Conservation (phyloP, 2,113 vertebrate genomes). For the rabbit (Oryctolagus cuniculus) region mOryCun1.1 NC_091432.1:185045001-185045500, state of each 20-base stretch:
- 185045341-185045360: not conserved
- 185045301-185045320: constrained; percentile 37
- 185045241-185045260: constrained; percentile 1
- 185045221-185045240: constrained; percentile 25
- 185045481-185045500: not conserved
- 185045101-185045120: not conserved
- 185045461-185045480: not conserved
- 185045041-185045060: not conserved
- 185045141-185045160: constrained; percentile 11
- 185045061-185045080: not conserved
- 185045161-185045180: not conserved
- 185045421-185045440: constrained; percentile 22
- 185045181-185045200: too few relatives aligned
- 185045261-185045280: not conserved
- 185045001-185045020: constrained; percentile 32
- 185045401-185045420: constrained; percentile 29
- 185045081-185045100: constrained; percentile 34
- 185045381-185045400: constrained; percentile 34
- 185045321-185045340: not conserved
- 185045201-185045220: constrained; percentile 34
- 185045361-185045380: constrained; percentile 30
- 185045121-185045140: not conserved
- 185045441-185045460: constrained; percentile 9
- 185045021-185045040: not conserved
- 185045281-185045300: constrained; percentile 28